phyloP scores from a whole-genome alignment of 1,140 invertebrate species.

The Trichoplusia ni region DNA sequence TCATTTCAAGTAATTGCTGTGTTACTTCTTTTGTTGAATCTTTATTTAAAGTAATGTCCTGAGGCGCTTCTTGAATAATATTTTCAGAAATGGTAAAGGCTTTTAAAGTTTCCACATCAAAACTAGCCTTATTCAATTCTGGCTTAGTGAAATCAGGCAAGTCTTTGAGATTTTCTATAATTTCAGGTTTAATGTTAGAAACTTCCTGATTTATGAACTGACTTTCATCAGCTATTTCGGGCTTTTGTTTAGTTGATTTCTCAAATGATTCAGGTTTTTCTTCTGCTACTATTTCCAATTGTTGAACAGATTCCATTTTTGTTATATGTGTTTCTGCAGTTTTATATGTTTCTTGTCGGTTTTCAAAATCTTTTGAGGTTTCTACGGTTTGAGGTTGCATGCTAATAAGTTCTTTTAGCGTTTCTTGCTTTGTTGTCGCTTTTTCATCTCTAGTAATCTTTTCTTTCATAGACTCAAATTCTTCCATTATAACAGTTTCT shows the following conservation, averaged over 20 bases:
- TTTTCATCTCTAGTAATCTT: slow-evolving; percentile 43
- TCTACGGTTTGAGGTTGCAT: slow-evolving; percentile 55
- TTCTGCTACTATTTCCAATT: slow-evolving; percentile 46
- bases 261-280: slow-evolving; percentile 44
- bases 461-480: slow-evolving; percentile 43
- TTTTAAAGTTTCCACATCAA: slow-evolving; percentile 53
- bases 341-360: slow-evolving; percentile 30
- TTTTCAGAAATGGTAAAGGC: slow-evolving; percentile 57
- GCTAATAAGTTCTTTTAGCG: slow-evolving; percentile 47
- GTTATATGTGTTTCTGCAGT: slow-evolving; percentile 49
- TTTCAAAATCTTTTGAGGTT: slow-evolving; percentile 41
- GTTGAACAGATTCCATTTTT: slow-evolving; percentile 55
- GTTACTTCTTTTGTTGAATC: slow-evolving; percentile 38
- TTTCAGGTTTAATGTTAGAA: slow-evolving; percentile 41
- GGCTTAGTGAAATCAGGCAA: slow-evolving; percentile 30
- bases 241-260: slow-evolving; percentile 20
- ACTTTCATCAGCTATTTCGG: slow-evolving; percentile 48
- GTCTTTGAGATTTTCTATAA: slow-evolving; percentile 49
- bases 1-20: slow-evolving; percentile 51
- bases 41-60: slow-evolving; percentile 36
- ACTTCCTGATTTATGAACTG: slow-evolving; percentile 45
- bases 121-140: slow-evolving; percentile 42
- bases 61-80: slow-evolving; percentile 46
- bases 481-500: slow-evolving; percentile 61
- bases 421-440: slow-evolving; percentile 35